Conservation (phyloP, 2,888 invertebrate species). For the Patella pellucida region DNA sequence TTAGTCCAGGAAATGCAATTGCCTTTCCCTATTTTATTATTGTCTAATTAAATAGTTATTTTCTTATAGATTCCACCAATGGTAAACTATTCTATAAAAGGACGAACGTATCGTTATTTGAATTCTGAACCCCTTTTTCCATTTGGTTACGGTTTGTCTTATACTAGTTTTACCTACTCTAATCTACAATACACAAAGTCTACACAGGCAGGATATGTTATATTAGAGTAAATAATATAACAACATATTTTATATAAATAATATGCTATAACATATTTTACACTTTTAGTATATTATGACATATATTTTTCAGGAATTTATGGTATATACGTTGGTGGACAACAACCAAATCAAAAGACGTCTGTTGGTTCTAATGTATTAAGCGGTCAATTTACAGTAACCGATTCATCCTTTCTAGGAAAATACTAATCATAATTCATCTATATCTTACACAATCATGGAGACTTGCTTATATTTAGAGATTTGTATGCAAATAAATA, state of each 20-base stretch:
- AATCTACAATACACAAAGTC: constrained; percentile 27
- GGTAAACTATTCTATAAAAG: constrained; percentile 39
- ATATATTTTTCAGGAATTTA: constrained; percentile 46
- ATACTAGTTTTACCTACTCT: constrained; percentile 41
- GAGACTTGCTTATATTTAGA: too few relatives aligned
- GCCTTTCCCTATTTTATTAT: too few relatives aligned
- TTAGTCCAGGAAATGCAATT: too few relatives aligned
- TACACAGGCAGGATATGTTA: constrained; percentile 36
- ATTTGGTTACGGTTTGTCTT: constrained; percentile 57
- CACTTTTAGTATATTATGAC: not conserved
- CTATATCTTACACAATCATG: too few relatives aligned
- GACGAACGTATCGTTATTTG: constrained; percentile 55
- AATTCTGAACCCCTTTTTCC: constrained; percentile 52
- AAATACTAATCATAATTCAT: not conserved
- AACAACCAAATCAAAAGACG: constrained; percentile 49
- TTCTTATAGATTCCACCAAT: not conserved
- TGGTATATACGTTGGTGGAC: constrained; percentile 51
- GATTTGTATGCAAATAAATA: too few relatives aligned
- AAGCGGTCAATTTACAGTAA: constrained; percentile 34
- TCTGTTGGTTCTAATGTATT: constrained; percentile 48
- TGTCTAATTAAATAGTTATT: too few relatives aligned
- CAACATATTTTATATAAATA: too few relatives aligned
- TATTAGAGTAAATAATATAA: too few relatives aligned
- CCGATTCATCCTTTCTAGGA: constrained; percentile 19
- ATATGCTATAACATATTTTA: not conserved